These are phyloP conservation scores for Athalia cordata DNA, from an alignment of 2,888 invertebrate genomes.

Conservation along the genomic window DNA sequence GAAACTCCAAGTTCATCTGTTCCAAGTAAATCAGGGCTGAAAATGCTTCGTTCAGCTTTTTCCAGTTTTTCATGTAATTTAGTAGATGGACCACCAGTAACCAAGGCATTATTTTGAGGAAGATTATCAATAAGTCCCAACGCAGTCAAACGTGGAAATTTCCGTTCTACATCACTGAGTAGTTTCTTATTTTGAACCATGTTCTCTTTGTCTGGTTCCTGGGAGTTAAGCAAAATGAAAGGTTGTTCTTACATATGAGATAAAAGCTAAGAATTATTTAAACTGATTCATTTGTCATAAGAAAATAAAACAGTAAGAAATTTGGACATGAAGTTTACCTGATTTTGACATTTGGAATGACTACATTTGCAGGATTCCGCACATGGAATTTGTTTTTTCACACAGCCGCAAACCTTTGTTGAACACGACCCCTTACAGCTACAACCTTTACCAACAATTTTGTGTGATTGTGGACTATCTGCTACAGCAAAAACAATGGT, in stretches of 20 bases:
- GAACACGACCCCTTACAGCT: constrained; percentile 58
- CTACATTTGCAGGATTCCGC: constrained; percentile 55
- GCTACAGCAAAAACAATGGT: background rate
- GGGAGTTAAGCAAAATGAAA: constrained; percentile 8
- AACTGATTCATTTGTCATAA: background rate
- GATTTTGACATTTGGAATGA: constrained; percentile 55
- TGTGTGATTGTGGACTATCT: background rate
- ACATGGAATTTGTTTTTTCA: constrained; percentile 55
- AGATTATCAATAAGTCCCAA: background rate
- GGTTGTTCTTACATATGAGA: constrained; percentile 33
- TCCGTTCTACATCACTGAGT: constrained; percentile 35
- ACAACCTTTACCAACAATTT: constrained; percentile 51
- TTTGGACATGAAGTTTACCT: constrained; percentile 51
- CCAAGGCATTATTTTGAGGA: background rate
- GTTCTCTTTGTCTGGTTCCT: constrained; percentile 37
- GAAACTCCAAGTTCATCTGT: background rate
- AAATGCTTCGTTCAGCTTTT: background rate
- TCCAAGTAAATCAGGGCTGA: constrained; percentile 8
- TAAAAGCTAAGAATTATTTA: background rate
- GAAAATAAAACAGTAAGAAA: constrained; percentile 23
- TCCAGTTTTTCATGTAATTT: background rate
- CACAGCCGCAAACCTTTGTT: constrained; percentile 58
- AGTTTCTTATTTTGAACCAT: constrained; percentile 35
- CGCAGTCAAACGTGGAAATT: background rate
- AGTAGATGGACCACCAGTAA: constrained; percentile 7